Conservation (phyloP, 2,797 vertebrate genomes). For the Carcharodon carcharias region DNA sequence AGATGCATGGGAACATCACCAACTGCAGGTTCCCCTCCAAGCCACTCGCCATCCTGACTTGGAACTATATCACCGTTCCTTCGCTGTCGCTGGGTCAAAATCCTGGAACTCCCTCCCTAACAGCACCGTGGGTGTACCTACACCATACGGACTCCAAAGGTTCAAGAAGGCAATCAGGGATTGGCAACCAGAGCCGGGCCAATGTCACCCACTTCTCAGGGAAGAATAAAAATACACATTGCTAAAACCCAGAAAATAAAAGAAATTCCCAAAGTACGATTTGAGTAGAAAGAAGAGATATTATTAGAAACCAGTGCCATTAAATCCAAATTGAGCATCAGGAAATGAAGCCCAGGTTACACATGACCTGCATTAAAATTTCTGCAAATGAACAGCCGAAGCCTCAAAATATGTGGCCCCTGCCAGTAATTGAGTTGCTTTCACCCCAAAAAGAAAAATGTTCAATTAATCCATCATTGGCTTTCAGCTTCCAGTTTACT, state of each 20-base stretch:
- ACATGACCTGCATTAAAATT: not conserved
- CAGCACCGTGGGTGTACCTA: too few species aligned
- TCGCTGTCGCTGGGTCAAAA: too few species aligned
- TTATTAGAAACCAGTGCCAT: not conserved
- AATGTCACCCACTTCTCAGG: too few species aligned
- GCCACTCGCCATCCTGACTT: too few species aligned
- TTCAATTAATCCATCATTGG: not conserved
- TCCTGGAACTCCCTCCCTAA: too few species aligned
- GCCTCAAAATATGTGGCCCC: not conserved
- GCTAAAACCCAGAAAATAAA: not conserved
- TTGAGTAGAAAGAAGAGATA: not conserved
- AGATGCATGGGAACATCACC: too few species aligned
- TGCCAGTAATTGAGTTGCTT: not conserved
- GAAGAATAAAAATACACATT: too few species aligned
- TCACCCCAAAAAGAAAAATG: not conserved
- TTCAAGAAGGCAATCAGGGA: too few species aligned
- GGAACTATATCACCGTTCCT: too few species aligned
- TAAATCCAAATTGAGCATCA: not conserved
- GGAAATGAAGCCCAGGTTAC: not conserved
- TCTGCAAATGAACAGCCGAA: not conserved
- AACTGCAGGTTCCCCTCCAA: too few species aligned
- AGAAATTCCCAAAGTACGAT: not conserved
- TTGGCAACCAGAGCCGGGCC: too few species aligned
- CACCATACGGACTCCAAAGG: too few species aligned
- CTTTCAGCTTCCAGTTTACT: not conserved